Evolutionary conservation across 2,797 vertebrate species (phyloP).

Genomic region (Tapera naevia): DNA sequence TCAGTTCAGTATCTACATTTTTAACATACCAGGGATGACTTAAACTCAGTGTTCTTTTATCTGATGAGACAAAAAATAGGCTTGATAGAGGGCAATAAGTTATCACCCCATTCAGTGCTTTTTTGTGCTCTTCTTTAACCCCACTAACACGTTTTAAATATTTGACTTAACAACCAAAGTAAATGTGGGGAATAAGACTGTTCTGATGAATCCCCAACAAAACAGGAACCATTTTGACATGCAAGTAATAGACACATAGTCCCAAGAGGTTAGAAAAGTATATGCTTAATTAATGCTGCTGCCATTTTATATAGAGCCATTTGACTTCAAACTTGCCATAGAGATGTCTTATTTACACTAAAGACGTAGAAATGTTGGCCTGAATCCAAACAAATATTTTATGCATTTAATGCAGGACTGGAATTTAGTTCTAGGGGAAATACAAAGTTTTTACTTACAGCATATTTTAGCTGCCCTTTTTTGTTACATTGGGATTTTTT

Average conservation of each 20-base stretch:
- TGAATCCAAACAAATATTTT: slow-evolving; percentile 49
- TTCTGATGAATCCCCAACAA: not conserved
- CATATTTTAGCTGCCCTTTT: not conserved
- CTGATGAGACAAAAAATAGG: not conserved
- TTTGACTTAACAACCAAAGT: not conserved
- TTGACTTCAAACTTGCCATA: slow-evolving; percentile 44
- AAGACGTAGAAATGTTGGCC: slow-evolving; percentile 46
- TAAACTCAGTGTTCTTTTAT: not conserved
- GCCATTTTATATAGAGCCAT: slow-evolving; percentile 38
- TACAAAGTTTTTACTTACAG: not conserved
- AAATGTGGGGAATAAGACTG: not conserved
- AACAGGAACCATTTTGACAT: slow-evolving; percentile 7
- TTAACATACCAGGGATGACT: not conserved
- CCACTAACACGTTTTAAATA: not conserved
- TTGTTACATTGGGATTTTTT: not conserved
- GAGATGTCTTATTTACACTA: slow-evolving; percentile 46
- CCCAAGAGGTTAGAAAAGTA: slow-evolving; percentile 17
- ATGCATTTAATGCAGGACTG: not conserved
- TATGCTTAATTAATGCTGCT: slow-evolving; percentile 52
- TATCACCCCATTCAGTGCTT: not conserved
- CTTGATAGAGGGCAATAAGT: not conserved
- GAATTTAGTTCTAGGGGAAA: not conserved
- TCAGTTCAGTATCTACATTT: slow-evolving; percentile 1
- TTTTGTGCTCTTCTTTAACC: not conserved
- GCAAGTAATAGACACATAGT: slow-evolving; percentile 27